A percentile compares a stretch with the other conserved stretches of the same genome.
phyloP scores from a whole-genome alignment of 2,888 invertebrate species.

The Drosophila anomalata region DNA sequence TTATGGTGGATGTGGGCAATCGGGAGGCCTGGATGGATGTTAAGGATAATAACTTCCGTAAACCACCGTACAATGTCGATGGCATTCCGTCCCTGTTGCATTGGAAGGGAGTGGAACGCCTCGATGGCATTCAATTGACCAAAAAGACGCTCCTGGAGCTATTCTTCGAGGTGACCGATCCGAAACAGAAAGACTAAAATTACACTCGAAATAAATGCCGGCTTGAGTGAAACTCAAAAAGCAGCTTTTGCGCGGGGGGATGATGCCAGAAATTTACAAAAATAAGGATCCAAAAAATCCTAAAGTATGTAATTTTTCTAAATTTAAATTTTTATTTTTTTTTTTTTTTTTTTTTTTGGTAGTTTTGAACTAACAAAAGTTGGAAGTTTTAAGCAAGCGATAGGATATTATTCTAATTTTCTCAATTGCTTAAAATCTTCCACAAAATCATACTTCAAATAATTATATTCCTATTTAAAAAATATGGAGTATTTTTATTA shows the following conservation, averaged over 20 bases:
- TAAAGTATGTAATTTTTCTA: background rate
- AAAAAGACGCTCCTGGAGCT: constrained; percentile 89
- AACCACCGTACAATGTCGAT: constrained; percentile 87
- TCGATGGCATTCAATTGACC: constrained; percentile 90
- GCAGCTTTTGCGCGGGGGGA: background rate
- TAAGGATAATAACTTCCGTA: constrained; percentile 90
- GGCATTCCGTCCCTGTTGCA: constrained; percentile 87
- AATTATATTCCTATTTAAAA: background rate
- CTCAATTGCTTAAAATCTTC: background rate
- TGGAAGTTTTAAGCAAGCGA: background rate
- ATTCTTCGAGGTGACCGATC: constrained; percentile 87
- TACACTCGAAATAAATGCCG: constrained; percentile 15
- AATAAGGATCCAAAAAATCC: background rate
- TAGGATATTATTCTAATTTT: background rate
- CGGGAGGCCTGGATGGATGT: constrained; percentile 90
- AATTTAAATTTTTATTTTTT: background rate
- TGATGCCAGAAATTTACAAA: background rate
- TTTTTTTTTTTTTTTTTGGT: background rate
- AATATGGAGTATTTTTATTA: background rate
- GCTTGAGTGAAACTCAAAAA: constrained; percentile 12
- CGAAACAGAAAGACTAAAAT: constrained; percentile 27
- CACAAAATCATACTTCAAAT: background rate
- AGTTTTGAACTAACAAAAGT: background rate
- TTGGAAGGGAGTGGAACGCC: constrained; percentile 86
- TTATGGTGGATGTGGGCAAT: constrained; percentile 90